Conservation (phyloP, 2,797 vertebrate genomes). For the Carapus acus region DNA sequence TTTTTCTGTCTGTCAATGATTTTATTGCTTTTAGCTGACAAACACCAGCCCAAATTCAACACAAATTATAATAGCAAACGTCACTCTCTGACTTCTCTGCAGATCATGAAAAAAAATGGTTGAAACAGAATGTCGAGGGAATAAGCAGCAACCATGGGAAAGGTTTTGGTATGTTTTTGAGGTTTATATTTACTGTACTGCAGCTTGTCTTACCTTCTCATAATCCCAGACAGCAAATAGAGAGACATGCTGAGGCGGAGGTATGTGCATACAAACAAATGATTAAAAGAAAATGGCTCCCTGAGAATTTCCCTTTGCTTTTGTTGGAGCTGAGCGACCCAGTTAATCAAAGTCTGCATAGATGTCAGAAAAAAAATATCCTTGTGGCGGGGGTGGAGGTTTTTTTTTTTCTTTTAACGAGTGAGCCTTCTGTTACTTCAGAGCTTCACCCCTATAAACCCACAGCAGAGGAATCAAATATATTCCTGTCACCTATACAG, state of each 20-base stretch:
- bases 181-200: slow-evolving; percentile 55
- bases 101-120: slow-evolving; percentile 23
- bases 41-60: too few relatives aligned
- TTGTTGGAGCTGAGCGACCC: slow-evolving; percentile 51
- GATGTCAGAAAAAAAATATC: slow-evolving; percentile 51
- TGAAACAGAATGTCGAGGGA: slow-evolving; percentile 49
- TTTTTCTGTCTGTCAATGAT: too few relatives aligned
- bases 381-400: slow-evolving; percentile 61
- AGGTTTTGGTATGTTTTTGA: slow-evolving; percentile 50
- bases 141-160: slow-evolving; percentile 37
- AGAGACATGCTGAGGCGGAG: neutral
- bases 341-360: slow-evolving; percentile 62
- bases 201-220: slow-evolving; percentile 30
- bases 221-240: slow-evolving; percentile 35
- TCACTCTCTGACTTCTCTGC: too few relatives aligned
- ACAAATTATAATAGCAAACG: too few relatives aligned
- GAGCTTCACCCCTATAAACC: slow-evolving; percentile 37
- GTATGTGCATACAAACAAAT: slow-evolving; percentile 24
- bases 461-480: slow-evolving; percentile 26
- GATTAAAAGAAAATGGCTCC: slow-evolving; percentile 52
- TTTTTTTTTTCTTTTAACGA: slow-evolving; percentile 47
- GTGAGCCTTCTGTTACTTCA: slow-evolving; percentile 39
- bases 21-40: too few relatives aligned
- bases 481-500: slow-evolving; percentile 37
- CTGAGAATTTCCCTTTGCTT: slow-evolving; percentile 43